These are phyloP conservation scores for Athetis lepigone DNA, from an alignment of 2,888 invertebrate genomes.

Conservation along the genomic window DNA sequence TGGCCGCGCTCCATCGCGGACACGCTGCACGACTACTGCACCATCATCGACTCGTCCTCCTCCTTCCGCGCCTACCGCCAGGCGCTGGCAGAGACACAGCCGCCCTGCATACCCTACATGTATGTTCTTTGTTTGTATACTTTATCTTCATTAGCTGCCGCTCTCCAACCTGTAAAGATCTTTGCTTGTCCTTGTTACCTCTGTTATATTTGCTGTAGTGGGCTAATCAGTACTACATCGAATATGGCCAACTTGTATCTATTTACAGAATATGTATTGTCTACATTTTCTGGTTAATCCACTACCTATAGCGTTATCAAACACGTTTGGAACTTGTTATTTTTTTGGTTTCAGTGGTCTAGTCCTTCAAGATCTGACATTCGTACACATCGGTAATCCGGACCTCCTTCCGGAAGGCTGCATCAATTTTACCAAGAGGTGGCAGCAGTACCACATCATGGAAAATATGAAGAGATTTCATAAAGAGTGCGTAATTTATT, in stretches of 20 bases:
- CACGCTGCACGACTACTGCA: slow-evolving; percentile 97
- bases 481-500: slow-evolving; percentile 94
- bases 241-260: no score
- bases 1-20: slow-evolving; percentile 98
- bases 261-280: no score
- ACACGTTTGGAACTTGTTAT: background rate
- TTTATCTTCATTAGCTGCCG: background rate
- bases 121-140: slow-evolving; percentile 87
- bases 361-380: slow-evolving; percentile 99
- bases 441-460: slow-evolving; percentile 99
- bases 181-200: no score
- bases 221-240: no score
- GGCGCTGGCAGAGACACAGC: slow-evolving; percentile 97
- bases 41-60: slow-evolving; percentile 99
- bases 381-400: slow-evolving; percentile 99
- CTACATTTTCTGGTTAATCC: background rate
- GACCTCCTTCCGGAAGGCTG: slow-evolving; percentile 96
- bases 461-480: slow-evolving; percentile 99
- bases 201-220: no score
- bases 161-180: no score
- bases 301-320: background rate
- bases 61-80: slow-evolving; percentile 99
- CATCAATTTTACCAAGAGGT: slow-evolving; percentile 99
- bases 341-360: slow-evolving; percentile 93
- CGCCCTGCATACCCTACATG: slow-evolving; percentile 99